These are phyloP conservation scores for Sarcophaga bullata DNA, from an alignment of 1,140 invertebrate genomes.

Conservation along the genomic window DNA sequence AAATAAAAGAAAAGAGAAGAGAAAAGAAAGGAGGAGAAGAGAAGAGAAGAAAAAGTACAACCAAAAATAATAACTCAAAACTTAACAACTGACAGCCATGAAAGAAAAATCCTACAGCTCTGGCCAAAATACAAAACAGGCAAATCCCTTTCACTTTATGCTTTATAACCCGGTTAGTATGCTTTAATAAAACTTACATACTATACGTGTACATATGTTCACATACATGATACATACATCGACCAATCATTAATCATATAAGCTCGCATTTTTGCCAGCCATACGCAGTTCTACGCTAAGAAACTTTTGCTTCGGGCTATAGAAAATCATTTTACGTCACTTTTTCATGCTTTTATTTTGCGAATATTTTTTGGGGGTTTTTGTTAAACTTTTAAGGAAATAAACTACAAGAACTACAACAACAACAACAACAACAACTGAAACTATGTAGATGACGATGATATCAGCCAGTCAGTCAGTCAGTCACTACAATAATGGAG, in stretches of 20 bases:
- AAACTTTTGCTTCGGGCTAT: background rate
- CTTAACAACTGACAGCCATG: background rate
- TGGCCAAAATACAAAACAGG: too few species aligned
- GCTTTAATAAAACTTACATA: slow-evolving; percentile 12
- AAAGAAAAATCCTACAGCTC: background rate
- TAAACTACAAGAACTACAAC: background rate
- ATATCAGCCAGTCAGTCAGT: slow-evolving; percentile 28
- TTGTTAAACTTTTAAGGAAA: background rate
- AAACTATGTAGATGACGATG: slow-evolving; percentile 20
- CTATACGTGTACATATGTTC: too few species aligned
- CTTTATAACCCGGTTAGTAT: background rate
- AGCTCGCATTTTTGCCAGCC: slow-evolving; percentile 9
- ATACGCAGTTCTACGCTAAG: background rate
- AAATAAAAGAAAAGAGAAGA: too few species aligned
- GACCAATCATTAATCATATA: slow-evolving; percentile 41
- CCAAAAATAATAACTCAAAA: background rate
- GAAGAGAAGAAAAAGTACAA: background rate
- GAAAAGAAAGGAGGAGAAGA: too few species aligned
- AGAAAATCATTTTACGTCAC: background rate
- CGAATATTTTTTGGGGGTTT: too few species aligned
- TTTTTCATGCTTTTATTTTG: too few species aligned
- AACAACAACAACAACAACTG: background rate
- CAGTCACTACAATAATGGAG: slow-evolving; percentile 23
- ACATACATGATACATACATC: too few species aligned
- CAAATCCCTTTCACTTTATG: background rate